phyloP scores from a whole-genome alignment of 2,888 invertebrate genomes.

The Schrankia costaestrigalis region DNA sequence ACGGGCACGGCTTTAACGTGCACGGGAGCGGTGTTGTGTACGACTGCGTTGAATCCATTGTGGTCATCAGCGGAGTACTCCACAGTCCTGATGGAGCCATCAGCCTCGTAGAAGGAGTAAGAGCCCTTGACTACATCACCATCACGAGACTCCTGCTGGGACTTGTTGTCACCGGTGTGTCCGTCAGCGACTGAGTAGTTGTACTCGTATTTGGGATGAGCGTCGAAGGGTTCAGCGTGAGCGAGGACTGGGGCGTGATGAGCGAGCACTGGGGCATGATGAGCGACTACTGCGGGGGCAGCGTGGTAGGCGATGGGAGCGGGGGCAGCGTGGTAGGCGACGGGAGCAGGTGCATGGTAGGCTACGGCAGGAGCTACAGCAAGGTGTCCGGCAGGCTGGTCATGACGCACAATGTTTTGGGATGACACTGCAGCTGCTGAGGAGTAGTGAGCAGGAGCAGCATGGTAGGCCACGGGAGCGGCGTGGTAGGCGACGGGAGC shows the following conservation, averaged over 20 bases:
- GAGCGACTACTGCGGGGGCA: conserved; percentile 20
- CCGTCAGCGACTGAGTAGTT: conserved; percentile 75
- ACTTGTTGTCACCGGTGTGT: conserved; percentile 76
- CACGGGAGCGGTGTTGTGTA: conserved; percentile 57
- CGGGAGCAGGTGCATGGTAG: conserved; percentile 15
- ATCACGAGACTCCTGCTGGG: conserved; percentile 70
- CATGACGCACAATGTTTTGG: conserved; percentile 60
- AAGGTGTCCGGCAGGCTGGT: conserved; percentile 44
- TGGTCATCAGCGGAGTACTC: conserved; percentile 76
- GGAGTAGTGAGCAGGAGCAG: conserved; percentile 59
- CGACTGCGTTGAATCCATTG: conserved; percentile 64
- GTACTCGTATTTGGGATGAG: conserved; percentile 62
- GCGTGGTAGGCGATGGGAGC: conserved; percentile 19
- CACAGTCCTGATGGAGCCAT: conserved; percentile 73
- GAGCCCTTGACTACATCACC: conserved; percentile 75
- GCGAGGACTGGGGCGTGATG: conserved; percentile 42
- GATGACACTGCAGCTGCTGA: conserved; percentile 55
- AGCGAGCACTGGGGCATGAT: conserved; percentile 10
- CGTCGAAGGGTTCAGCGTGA: conserved; percentile 29
- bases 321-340: conserved; percentile 30
- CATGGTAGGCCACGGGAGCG: conserved; percentile 43
- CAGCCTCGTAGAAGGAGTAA: conserved; percentile 72
- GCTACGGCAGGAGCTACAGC: no score
- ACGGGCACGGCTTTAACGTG: conserved; percentile 40
- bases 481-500: conserved; percentile 29